A percentile compares a stretch with the other conserved stretches of the same genome.
These are phyloP conservation scores for Palythoa grandiflora DNA, from an alignment of 92 coral and sea anemone species.

Conservation along the genomic window DNA sequence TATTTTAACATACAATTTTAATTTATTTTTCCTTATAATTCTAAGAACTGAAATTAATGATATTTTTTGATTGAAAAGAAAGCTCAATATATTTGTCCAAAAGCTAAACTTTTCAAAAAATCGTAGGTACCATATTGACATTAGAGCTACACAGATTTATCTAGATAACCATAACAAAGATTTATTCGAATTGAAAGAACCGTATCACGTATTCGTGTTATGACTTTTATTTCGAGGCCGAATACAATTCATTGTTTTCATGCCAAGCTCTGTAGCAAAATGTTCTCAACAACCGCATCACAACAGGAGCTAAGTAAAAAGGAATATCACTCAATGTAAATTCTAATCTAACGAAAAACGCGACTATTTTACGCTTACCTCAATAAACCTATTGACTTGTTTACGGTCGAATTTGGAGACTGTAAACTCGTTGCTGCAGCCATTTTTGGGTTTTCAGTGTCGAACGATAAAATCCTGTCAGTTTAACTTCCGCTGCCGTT, in stretches of 20 bases:
- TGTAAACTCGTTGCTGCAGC: slow-evolving; percentile 28
- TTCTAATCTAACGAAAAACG: not conserved
- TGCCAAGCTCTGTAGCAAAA: not conserved
- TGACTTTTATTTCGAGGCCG: not conserved
- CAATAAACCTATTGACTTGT: not conserved
- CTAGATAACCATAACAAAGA: not conserved
- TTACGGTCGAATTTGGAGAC: not conserved
- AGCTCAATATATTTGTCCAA: not conserved
- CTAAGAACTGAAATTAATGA: not conserved
- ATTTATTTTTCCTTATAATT: not conserved
- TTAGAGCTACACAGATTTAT: not conserved
- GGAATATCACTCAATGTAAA: not conserved
- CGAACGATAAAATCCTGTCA: not conserved
- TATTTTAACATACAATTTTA: not conserved
- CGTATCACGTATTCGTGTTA: slow-evolving; percentile 12
- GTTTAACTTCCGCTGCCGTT: not conserved
- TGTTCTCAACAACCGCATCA: not conserved
- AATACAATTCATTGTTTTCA: not conserved
- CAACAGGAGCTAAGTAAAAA: not conserved
- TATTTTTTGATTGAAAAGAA: not conserved
- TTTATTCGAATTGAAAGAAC: not conserved
- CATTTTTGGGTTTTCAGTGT: slow-evolving; percentile 1
- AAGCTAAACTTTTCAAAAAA: not conserved
- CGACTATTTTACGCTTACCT: not conserved
- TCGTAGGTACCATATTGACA: not conserved